Evolutionary conservation across 2,888 invertebrate genomes (phyloP), one percentile per base, ranked within the genome.

Genomic region (Stegophylla sp.): DNA sequence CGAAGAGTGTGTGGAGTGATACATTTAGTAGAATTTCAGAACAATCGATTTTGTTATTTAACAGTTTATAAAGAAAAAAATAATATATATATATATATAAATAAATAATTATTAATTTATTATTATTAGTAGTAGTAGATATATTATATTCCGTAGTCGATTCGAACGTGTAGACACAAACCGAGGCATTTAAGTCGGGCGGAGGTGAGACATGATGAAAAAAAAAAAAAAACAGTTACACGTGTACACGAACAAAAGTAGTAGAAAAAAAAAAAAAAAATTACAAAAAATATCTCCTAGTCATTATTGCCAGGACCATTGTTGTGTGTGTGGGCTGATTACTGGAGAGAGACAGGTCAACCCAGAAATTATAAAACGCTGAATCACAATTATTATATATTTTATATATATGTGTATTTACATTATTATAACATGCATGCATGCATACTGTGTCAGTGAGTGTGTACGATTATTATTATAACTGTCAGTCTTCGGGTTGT

Each of bases 301-400:
- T 79, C 79, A 79, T 79, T 79, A 79, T 79, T 79, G 69, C 79
- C 79, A 79, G 79, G 69, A 79, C 79, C 69, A 79, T 79, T 79
- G 79, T 79, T 79, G 71, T 79, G 79, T 43, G 64, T 79, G 79
- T 71, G 79, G 79, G 79, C 79, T 71, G 79, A 79, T 79, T 79
- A 79, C 61, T 61, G n/a, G 56, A 41, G 45, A 41, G 45, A 71
- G 71, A 71, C 79, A 51, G 71, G 79, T 79, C 79, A 71, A 79
- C 79, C 61, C 61, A 71, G 61, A 79, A 79, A 79, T 79, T 79
- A 79, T 71, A 79, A 79, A 79, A 79, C 51, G 79, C 79, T 79
- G 79, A 79, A 79, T 79, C 79, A 79, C 69, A 79, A 77, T 77
- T 59, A 71, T 48, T 66, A 51, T 34, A 64, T 74, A 53, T 74